Conservation (phyloP, 1,140 invertebrate genomes). For the Palaemon carinicauda region DNA sequence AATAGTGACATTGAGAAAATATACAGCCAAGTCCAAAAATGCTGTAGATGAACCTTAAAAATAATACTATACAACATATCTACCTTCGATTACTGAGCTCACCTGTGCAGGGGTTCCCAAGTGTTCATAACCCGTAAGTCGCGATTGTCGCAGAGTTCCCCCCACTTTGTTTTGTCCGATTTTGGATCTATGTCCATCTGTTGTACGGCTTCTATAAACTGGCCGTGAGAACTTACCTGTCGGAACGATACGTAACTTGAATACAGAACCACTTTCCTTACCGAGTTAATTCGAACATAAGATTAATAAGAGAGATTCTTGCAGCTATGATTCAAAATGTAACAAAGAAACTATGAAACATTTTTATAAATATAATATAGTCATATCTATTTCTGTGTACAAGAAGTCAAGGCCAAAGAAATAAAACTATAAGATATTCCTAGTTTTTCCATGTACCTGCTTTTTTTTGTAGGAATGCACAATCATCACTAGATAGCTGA, state of each 20-base stretch:
- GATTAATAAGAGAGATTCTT: background rate
- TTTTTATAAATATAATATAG: too few relatives aligned
- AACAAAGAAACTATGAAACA: too few relatives aligned
- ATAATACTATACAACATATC: too few relatives aligned
- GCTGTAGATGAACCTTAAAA: too few relatives aligned
- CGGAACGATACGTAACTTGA: background rate
- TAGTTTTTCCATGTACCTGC: too few relatives aligned
- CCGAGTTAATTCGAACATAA: background rate
- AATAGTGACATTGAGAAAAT: too few relatives aligned
- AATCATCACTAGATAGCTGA: too few relatives aligned
- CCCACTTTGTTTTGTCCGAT: slow-evolving; percentile 68
- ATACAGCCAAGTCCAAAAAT: too few relatives aligned
- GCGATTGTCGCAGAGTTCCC: slow-evolving; percentile 70
- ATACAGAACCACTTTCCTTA: background rate
- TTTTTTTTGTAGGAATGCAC: too few relatives aligned
- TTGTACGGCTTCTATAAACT: slow-evolving; percentile 18
- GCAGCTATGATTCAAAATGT: background rate
- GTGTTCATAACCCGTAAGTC: slow-evolving; percentile 66
- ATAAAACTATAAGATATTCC: too few relatives aligned
- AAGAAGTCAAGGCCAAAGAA: too few relatives aligned
- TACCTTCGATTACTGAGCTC: background rate
- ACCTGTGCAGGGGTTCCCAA: slow-evolving; percentile 62
- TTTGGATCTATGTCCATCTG: slow-evolving; percentile 71
- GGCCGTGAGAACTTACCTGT: slow-evolving; percentile 60
- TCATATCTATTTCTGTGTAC: too few relatives aligned